Conservation (phyloP, 1,140 invertebrate genomes). For the Trichonephila inaurata region DNA sequence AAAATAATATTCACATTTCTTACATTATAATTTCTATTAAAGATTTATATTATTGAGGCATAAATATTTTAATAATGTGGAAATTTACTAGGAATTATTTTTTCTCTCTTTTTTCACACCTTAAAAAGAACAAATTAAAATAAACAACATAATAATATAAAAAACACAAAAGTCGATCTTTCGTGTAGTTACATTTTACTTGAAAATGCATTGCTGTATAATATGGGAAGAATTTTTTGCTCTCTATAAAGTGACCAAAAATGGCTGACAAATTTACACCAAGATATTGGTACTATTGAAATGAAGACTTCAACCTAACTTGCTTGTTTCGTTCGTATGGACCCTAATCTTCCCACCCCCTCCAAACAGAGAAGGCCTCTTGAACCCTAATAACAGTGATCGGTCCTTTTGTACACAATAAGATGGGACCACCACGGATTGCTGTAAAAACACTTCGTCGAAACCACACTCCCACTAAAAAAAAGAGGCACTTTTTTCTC, state of each 20-base stretch:
- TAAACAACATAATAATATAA: no score
- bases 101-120: no score
- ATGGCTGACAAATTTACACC: neutral
- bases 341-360: neutral
- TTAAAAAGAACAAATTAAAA: no score
- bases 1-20: no score
- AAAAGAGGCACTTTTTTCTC: neutral
- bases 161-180: no score
- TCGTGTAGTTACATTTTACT: no score
- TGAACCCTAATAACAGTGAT: conserved; percentile 48
- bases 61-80: no score
- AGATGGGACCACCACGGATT: conserved; percentile 37
- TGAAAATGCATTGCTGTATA: no score
- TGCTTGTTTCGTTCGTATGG: conserved; percentile 21
- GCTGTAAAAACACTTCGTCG: neutral
- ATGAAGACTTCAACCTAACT: conserved; percentile 58
- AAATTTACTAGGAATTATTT: no score
- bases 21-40: no score
- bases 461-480: neutral
- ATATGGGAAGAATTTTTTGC: neutral
- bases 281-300: neutral
- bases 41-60: no score
- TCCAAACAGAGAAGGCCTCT: neutral
- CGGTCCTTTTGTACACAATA: conserved; percentile 33
- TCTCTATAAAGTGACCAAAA: neutral